Conservation (phyloP, 2,888 invertebrate genomes). For the Plebejus argus region DNA sequence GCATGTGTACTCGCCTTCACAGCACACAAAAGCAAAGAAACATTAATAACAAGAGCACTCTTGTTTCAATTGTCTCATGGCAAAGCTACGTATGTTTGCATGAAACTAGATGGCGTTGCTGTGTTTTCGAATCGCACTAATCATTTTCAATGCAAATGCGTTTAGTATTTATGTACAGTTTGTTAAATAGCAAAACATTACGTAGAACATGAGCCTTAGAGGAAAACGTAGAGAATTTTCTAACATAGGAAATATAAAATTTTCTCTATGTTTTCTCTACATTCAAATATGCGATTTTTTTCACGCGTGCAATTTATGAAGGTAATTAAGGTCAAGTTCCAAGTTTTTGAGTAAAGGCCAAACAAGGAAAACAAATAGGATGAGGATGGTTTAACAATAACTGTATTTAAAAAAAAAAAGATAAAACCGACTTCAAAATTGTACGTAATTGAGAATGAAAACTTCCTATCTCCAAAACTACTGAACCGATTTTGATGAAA, state of each 20-base stretch:
- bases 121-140: not conserved
- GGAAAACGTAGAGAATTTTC: not conserved
- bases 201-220: not conserved
- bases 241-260: not conserved
- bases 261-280: not conserved
- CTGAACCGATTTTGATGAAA: too few species aligned
- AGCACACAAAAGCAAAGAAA: conserved; percentile 12
- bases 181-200: not conserved
- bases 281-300: not conserved
- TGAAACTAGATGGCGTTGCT: conserved; percentile 4
- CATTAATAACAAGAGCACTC: conserved; percentile 1
- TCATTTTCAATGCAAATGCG: not conserved
- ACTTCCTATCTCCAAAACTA: too few species aligned
- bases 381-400: not conserved
- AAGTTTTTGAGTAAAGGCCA: conserved; percentile 11
- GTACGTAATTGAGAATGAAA: too few species aligned
- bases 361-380: conserved; percentile 7
- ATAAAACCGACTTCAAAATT: too few species aligned
- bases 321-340: not conserved
- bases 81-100: not conserved
- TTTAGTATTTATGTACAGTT: not conserved
- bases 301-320: not conserved
- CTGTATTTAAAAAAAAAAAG: too few species aligned
- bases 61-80: conserved; percentile 8
- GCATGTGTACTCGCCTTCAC: conserved; percentile 34